Conservation (phyloP, 2,888 invertebrate species). For the Ceratothoa steindachneri region DNA sequence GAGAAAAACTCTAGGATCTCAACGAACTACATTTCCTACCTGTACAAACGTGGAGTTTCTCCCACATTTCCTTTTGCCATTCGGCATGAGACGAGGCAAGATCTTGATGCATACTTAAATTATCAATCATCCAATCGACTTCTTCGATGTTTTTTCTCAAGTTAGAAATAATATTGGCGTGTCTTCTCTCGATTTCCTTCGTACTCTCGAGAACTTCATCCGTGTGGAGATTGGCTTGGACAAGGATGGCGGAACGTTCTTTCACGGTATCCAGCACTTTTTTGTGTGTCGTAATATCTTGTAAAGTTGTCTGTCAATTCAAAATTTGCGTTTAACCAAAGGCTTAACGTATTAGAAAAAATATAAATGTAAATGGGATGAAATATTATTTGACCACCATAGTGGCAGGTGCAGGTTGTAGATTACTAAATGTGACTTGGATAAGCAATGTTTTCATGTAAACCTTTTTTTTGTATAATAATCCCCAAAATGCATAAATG, state of each 20-base stretch:
- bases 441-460: too few relatives aligned
- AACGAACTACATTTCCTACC: too few relatives aligned
- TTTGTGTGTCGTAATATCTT: slow-evolving; percentile 86
- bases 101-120: slow-evolving; percentile 80
- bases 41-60: slow-evolving; percentile 72
- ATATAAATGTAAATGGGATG: too few relatives aligned
- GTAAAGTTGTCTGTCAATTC: slow-evolving; percentile 68
- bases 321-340: too few relatives aligned
- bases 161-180: slow-evolving; percentile 66
- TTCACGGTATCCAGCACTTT: slow-evolving; percentile 82
- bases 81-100: slow-evolving; percentile 81
- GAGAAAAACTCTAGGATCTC: too few relatives aligned
- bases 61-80: slow-evolving; percentile 85
- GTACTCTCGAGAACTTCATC: slow-evolving; percentile 67
- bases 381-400: too few relatives aligned
- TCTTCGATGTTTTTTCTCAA: slow-evolving; percentile 66
- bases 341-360: too few relatives aligned
- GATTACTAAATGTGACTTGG: too few relatives aligned
- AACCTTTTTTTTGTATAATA: too few relatives aligned
- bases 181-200: slow-evolving; percentile 69
- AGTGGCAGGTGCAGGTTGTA: too few relatives aligned
- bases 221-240: slow-evolving; percentile 61
- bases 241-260: slow-evolving; percentile 74
- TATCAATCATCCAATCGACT: slow-evolving; percentile 71
- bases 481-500: too few relatives aligned